Percentiles rank a stretch among this genome's conserved stretches.
Conservation (phyloP, 2,888 invertebrate genomes). For the Notodonta ziczac region DNA sequence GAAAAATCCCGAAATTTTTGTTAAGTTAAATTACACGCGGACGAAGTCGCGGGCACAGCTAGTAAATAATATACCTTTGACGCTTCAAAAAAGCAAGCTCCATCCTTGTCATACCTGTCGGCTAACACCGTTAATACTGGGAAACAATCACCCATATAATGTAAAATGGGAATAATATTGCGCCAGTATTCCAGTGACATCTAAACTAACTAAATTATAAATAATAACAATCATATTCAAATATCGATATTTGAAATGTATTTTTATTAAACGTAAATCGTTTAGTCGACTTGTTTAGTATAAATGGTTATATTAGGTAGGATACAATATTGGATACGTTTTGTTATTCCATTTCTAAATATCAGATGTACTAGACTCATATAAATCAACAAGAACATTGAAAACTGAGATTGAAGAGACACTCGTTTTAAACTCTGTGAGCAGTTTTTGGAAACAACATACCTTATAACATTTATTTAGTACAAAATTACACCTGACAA, state of each 20-base stretch:
- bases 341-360: neutral
- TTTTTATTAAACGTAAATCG: conserved; percentile 37
- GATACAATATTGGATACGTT: conserved; percentile 25
- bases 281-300: conserved; percentile 34
- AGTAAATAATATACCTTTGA: too few relatives aligned
- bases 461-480: too few relatives aligned
- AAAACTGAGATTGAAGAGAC: too few relatives aligned
- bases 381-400: too few relatives aligned
- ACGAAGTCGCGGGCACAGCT: too few relatives aligned
- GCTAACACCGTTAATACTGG: neutral
- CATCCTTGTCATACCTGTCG: too few relatives aligned
- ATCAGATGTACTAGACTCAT: neutral
- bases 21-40: too few relatives aligned
- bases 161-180: conserved; percentile 14
- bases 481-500: too few relatives aligned
- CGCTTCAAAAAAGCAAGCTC: too few relatives aligned
- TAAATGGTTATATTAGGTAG: conserved; percentile 39
- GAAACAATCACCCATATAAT: neutral
- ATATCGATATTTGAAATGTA: conserved; percentile 58
- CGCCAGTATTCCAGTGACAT: conserved; percentile 22
- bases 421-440: too few relatives aligned
- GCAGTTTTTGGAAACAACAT: too few relatives aligned
- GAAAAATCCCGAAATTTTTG: too few relatives aligned
- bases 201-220: conserved; percentile 56
- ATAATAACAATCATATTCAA: conserved; percentile 64